phyloP scores from a whole-genome alignment of 1,140 invertebrate species.

The Trichogramma pretiosum region DNA sequence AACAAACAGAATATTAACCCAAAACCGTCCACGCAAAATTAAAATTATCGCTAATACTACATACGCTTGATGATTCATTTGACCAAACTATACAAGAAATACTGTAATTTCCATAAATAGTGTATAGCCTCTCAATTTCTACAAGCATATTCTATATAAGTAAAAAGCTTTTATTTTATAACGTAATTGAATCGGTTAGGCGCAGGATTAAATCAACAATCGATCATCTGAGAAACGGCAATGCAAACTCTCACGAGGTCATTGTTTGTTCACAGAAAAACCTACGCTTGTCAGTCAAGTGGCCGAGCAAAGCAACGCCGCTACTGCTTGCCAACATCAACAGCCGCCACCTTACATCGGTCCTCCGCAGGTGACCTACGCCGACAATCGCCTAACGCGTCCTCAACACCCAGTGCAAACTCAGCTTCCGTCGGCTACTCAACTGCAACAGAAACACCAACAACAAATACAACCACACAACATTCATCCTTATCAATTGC shows the following conservation, averaged over 20 bases:
- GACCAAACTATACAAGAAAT: too few relatives aligned
- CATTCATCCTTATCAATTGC: conserved; percentile 6
- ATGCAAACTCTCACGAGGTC: not conserved
- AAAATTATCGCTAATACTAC: too few relatives aligned
- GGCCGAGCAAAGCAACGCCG: conserved; percentile 9
- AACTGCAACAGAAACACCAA: conserved; percentile 14
- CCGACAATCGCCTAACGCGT: conserved; percentile 1
- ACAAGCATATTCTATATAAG: too few relatives aligned
- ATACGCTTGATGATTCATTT: too few relatives aligned
- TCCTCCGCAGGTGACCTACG: conserved; percentile 23
- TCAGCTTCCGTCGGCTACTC: conserved; percentile 7
- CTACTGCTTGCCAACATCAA: too few relatives aligned
- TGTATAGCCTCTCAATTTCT: too few relatives aligned
- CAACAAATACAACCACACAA: conserved; percentile 5
- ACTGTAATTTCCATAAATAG: too few relatives aligned
- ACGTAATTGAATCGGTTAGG: not conserved
- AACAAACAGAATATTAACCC: too few relatives aligned
- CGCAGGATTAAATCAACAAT: too few relatives aligned
- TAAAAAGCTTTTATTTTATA: not conserved
- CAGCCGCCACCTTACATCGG: conserved; percentile 31
- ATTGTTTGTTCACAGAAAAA: conserved; percentile 38
- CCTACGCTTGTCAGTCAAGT: conserved; percentile 27
- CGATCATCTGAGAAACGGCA: not conserved
- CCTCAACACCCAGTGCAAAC: conserved; percentile 1
- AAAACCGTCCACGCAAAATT: too few relatives aligned